Base-by-base conservation (phyloP, 2,113 vertebrate genomes). In the Kobus ellipsiprymnus region DNA sequence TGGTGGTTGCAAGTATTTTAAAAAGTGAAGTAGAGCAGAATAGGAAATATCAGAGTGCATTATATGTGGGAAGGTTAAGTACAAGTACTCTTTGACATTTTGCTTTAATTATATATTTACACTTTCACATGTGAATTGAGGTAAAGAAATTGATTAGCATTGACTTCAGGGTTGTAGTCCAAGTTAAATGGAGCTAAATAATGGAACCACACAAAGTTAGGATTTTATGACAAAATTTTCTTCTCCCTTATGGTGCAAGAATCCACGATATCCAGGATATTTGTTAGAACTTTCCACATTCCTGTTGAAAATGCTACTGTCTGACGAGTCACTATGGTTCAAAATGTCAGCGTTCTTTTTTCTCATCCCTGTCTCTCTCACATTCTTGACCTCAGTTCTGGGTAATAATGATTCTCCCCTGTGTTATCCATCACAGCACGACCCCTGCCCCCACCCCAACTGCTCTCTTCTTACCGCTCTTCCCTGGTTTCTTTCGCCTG, bases 361-460 rank as follows among this genome's bases (percentile, higher is more conserved):
- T 36, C 52, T 55, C 52, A 83, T 40, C 48, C 84, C 44, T 44
- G 23, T 55, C 33, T 60, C 21, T 91, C 15, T 74, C 44, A 33
- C 57, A 29, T 59, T 54, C 33, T 89, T 91, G 44, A 78, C 54
- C 48, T 93, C n/a, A 77, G 30, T n/a, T 77, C 30, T 54, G 40
- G 6, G 21, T 57, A n/a, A 30, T 77, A 30, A 52, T 27, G 54
- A 25, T 64, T 36, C 78, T 40, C 19, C 5, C 7, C 50, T 59
- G 7, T 21, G 2, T n/a, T 27, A 77, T 48, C 21, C 59, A 13
- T 57, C 30, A 15, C 2, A 29, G 15, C n/a, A 71, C 1, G 9
- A 21, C 55, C 55, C 3, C 23, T 1, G 16, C 0, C 9, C 17
- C 2, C 4, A n/a, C n/a, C 67, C 7, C 11, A 23, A 36, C 7